These are phyloP conservation scores for Dendrocincla fuliginosa DNA, from an alignment of 2,797 vertebrate genomes.

Conservation along the genomic window DNA sequence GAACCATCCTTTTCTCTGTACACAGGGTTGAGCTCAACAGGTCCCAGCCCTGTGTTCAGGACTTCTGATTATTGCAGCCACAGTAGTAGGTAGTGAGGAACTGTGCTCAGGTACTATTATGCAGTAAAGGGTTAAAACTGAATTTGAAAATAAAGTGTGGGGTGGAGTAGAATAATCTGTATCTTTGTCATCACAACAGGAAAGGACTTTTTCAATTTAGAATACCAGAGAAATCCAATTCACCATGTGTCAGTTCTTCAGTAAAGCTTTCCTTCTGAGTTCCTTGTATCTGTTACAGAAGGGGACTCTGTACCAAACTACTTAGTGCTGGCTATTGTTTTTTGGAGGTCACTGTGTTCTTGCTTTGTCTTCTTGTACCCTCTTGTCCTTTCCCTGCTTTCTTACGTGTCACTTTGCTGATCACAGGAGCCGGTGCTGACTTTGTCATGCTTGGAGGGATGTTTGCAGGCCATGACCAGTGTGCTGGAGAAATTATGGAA, in stretches of 20 bases:
- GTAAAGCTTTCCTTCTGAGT: not conserved
- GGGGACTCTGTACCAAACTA: not conserved
- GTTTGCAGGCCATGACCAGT: constrained; percentile 96
- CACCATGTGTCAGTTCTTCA: not conserved
- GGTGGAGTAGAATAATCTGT: not conserved
- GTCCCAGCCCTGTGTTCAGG: not conserved
- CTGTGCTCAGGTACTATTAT: not conserved
- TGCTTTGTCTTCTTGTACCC: not conserved
- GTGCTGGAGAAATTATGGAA: constrained; percentile 90
- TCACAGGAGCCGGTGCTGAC: constrained; percentile 92
- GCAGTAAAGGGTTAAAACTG: not conserved
- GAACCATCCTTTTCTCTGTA: not conserved
- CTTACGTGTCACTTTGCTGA: not conserved
- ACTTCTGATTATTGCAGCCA: not conserved
- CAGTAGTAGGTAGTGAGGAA: not conserved
- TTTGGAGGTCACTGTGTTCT: not conserved
- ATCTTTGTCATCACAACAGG: not conserved
- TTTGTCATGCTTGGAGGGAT: constrained; percentile 99
- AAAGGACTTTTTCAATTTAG: not conserved
- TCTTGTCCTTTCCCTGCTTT: not conserved
- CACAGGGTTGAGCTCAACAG: not conserved
- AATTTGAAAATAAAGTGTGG: not conserved
- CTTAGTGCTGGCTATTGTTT: not conserved
- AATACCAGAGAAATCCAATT: not conserved
- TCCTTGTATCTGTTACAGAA: not conserved